Conservation (phyloP, 23 tunicate genomes). For the Ascidia mentula region DNA sequence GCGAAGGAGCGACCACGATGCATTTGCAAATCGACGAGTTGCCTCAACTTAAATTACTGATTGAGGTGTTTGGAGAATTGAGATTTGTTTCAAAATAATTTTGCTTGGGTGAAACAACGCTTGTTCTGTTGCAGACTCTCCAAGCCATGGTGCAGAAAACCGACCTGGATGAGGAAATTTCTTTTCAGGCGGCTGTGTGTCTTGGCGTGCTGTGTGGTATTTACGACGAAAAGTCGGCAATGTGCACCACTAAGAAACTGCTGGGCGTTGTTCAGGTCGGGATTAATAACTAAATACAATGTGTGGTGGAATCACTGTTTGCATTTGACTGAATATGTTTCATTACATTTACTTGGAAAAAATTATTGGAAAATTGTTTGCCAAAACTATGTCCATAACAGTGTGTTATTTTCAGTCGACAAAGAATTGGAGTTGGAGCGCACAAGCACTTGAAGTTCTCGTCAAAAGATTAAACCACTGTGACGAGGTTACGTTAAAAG, state of each 20-base stretch:
- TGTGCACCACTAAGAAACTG: slow-evolving; percentile 24
- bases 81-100: too few species aligned
- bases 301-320: neutral
- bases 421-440: slow-evolving; percentile 59
- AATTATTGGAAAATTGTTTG: too few species aligned
- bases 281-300: neutral
- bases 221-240: slow-evolving; percentile 28
- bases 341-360: too few species aligned
- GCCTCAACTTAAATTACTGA: slow-evolving; percentile 25
- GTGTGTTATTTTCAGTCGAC: too few species aligned
- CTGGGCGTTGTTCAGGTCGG: slow-evolving; percentile 36
- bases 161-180: slow-evolving; percentile 39
- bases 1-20: slow-evolving; percentile 23
- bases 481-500: slow-evolving; percentile 45
- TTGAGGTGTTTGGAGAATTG: slow-evolving; percentile 24
- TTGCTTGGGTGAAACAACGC: neutral
- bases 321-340: too few species aligned
- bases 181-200: slow-evolving; percentile 71
- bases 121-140: slow-evolving; percentile 16
- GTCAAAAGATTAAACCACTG: slow-evolving; percentile 41
- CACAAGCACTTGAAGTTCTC: slow-evolving; percentile 70
- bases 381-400: too few species aligned
- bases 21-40: slow-evolving; percentile 14
- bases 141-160: slow-evolving; percentile 7
- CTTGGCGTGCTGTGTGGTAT: slow-evolving; percentile 69